These are phyloP conservation scores for Thamnophis elegans DNA, from an alignment of 2,797 vertebrate species.

Conservation along the genomic window DNA sequence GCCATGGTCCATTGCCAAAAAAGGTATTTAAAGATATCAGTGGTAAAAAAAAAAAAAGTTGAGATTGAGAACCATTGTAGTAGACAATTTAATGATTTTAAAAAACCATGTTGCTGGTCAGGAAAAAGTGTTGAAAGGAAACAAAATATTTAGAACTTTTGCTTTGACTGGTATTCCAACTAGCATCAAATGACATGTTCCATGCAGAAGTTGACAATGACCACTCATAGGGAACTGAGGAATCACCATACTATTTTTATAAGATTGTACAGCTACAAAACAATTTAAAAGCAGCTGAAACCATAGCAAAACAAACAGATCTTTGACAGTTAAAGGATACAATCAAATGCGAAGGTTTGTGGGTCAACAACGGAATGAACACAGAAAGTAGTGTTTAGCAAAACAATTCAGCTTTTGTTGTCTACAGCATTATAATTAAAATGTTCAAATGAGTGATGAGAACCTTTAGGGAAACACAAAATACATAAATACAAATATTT, in stretches of 20 bases:
- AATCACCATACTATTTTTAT: background rate
- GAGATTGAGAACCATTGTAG: background rate
- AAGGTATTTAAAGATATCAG: background rate
- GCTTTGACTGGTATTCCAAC: background rate
- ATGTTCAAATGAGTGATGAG: background rate
- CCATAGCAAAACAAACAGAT: background rate
- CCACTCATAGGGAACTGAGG: no score
- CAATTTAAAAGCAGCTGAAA: background rate
- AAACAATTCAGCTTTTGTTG: background rate
- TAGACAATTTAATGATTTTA: background rate
- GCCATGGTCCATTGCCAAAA: background rate
- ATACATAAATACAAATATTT: background rate
- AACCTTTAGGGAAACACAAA: background rate
- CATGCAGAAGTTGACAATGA: background rate
- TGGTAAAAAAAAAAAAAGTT: background rate
- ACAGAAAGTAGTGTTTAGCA: background rate
- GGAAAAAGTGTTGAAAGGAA: background rate
- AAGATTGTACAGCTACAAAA: background rate
- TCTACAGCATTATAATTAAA: background rate
- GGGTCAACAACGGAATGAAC: background rate
- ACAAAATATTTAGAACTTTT: background rate
- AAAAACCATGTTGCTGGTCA: background rate
- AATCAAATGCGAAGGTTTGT: background rate
- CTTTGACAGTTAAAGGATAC: background rate
- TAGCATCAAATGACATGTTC: background rate